phyloP scores from a whole-genome alignment of 2,113 vertebrate genomes.

The Proteles cristata region DNA sequence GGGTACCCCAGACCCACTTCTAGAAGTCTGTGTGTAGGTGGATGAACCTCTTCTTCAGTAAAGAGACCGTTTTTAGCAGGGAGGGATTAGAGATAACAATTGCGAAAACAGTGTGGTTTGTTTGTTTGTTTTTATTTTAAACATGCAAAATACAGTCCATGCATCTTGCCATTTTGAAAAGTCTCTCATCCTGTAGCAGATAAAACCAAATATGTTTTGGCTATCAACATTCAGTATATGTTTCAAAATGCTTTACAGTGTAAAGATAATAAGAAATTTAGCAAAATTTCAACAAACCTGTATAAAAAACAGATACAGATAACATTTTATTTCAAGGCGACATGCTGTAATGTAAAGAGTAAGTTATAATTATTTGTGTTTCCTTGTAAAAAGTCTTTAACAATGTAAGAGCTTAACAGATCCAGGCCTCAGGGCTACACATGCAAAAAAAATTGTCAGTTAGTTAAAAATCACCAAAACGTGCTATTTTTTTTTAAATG shows the following conservation, averaged over 20 bases:
- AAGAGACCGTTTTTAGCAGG: slow-evolving; percentile 72
- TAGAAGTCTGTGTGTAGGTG: not conserved
- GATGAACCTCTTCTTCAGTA: not conserved
- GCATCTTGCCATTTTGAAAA: slow-evolving; percentile 91
- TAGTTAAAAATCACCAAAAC: slow-evolving; percentile 91
- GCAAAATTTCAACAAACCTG: slow-evolving; percentile 96
- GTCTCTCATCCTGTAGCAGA: slow-evolving; percentile 86
- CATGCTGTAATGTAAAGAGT: slow-evolving; percentile 94
- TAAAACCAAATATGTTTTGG: slow-evolving; percentile 88
- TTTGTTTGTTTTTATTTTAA: slow-evolving; percentile 87
- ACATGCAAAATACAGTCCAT: slow-evolving; percentile 98
- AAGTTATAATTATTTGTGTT: slow-evolving; percentile 84
- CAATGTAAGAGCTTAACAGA: slow-evolving; percentile 87
- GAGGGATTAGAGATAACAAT: slow-evolving; percentile 86
- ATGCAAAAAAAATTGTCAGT: slow-evolving; percentile 93
- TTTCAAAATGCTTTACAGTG: slow-evolving; percentile 95
- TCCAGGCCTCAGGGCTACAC: slow-evolving; percentile 88
- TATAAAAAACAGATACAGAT: slow-evolving; percentile 93
- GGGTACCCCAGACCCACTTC: not conserved
- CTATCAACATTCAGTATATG: slow-evolving; percentile 87
- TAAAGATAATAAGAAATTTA: slow-evolving; percentile 97
- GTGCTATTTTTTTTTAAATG: slow-evolving; percentile 86
- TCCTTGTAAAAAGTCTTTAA: slow-evolving; percentile 92
- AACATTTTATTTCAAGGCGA: slow-evolving; percentile 89
- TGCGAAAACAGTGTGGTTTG: slow-evolving; percentile 83